Conservation (phyloP, 2,888 invertebrate genomes). For the Mesorhabditis spiculigera region DNA sequence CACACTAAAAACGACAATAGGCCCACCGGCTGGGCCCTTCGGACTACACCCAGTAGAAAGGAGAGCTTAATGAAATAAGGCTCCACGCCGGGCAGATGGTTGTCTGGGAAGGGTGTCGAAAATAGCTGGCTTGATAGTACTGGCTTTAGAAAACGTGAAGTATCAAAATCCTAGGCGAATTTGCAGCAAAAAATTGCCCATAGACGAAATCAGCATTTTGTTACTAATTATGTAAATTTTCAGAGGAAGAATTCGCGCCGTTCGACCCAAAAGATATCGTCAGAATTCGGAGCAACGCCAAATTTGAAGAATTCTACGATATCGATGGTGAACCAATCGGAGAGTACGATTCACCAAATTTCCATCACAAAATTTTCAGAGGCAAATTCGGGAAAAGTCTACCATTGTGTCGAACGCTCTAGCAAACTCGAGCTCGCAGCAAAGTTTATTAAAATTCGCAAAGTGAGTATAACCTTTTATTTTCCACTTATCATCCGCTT, state of each 20-base stretch:
- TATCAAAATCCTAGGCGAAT: too few relatives aligned
- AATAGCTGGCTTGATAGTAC: too few relatives aligned
- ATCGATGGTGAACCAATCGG: constrained; percentile 37
- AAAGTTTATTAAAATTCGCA: constrained; percentile 69
- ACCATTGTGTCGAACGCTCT: constrained; percentile 67
- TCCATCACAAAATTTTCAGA: constrained; percentile 12
- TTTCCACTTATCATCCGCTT: not conserved
- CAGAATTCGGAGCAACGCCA: constrained; percentile 32
- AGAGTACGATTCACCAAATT: constrained; percentile 22
- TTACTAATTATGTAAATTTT: not conserved
- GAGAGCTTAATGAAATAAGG: too few relatives aligned
- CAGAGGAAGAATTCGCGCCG: constrained; percentile 15
- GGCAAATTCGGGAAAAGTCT: constrained; percentile 58
- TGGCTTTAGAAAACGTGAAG: too few relatives aligned
- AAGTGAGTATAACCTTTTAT: constrained; percentile 13
- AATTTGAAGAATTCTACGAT: constrained; percentile 38
- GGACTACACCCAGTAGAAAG: too few relatives aligned
- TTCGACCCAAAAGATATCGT: constrained; percentile 39
- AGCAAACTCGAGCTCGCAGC: constrained; percentile 74
- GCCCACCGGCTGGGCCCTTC: too few relatives aligned
- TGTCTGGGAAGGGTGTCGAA: too few relatives aligned
- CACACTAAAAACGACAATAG: too few relatives aligned
- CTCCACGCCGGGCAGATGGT: too few relatives aligned
- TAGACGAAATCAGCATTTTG: too few relatives aligned
- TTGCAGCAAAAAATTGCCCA: too few relatives aligned